Evolutionary conservation across 2,888 invertebrate species (phyloP).

Genomic region (Tuberolachnus salignus): DNA sequence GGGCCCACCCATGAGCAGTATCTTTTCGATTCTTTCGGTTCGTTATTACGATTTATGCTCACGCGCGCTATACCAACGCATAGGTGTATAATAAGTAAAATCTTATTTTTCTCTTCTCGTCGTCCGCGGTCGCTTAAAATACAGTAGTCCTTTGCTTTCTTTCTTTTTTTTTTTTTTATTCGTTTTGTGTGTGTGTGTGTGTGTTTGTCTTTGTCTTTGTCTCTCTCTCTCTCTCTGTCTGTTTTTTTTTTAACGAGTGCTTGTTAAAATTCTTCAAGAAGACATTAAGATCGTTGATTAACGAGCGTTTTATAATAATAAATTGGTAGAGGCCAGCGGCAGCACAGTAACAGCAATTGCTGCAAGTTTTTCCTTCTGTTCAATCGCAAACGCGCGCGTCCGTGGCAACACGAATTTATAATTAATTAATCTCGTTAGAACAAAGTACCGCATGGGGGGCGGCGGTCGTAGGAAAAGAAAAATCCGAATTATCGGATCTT

Average conservation of each 20-base stretch:
- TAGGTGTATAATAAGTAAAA: constrained; percentile 48
- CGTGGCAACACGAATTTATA: constrained; percentile 41
- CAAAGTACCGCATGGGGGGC: neutral
- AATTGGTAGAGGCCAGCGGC: constrained; percentile 36
- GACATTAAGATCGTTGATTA: constrained; percentile 55
- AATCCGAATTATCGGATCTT: constrained; percentile 21
- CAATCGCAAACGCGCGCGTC: constrained; percentile 32
- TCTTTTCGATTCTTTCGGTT: neutral
- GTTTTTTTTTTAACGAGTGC: constrained; percentile 46
- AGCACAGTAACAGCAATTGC: neutral
- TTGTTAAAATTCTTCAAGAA: constrained; percentile 55
- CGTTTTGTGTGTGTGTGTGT: neutral
- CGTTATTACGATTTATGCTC: constrained; percentile 30
- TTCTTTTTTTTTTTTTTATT: constrained; percentile 1
- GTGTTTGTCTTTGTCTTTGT: neutral
- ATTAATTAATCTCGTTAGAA: constrained; percentile 54
- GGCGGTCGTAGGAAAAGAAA: neutral
- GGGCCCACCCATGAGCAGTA: too few relatives aligned
- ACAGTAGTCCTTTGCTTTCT: constrained; percentile 44
- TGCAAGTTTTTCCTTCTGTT: constrained; percentile 42
- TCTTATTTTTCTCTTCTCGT: constrained; percentile 1
- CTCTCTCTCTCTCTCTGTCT: neutral
- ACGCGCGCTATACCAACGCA: constrained; percentile 9
- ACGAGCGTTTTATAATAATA: constrained; percentile 54
- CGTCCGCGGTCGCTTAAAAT: neutral